A percentile compares a stretch with the other conserved stretches of the same genome.
phyloP scores from a whole-genome alignment of 2,797 vertebrate species.

The Synaphobranchus kaupii region DNA sequence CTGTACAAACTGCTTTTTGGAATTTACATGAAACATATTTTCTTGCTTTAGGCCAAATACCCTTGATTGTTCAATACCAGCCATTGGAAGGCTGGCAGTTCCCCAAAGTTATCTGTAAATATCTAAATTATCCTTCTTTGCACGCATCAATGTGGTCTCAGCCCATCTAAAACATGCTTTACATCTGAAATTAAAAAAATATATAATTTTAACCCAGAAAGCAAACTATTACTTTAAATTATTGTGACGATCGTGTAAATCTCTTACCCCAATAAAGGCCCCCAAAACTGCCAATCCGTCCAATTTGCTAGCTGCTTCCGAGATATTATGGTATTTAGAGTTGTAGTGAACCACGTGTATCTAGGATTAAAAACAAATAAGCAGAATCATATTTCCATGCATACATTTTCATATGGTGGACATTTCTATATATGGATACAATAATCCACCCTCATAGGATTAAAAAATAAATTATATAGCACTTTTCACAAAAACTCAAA shows the following conservation, averaged over 20 bases:
- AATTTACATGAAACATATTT: not conserved
- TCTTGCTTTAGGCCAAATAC: not conserved
- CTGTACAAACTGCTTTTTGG: not conserved
- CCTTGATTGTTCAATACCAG: not conserved
- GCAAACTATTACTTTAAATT: not conserved
- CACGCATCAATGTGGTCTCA: not conserved
- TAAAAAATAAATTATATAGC: no score
- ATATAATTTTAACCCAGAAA: not conserved
- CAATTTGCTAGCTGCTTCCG: conserved; percentile 60
- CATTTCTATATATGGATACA: not conserved
- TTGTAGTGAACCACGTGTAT: conserved; percentile 83
- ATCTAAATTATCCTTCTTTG: not conserved
- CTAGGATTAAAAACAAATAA: conserved; percentile 55
- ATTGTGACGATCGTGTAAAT: not conserved
- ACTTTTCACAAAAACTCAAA: no score
- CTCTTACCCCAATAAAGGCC: conserved; percentile 76
- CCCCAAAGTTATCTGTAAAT: not conserved
- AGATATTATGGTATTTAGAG: conserved; percentile 64
- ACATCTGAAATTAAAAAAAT: not conserved
- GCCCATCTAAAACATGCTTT: not conserved
- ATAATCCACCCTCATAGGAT: not conserved
- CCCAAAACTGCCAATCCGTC: conserved; percentile 81
- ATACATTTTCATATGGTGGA: not conserved
- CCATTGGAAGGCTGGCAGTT: not conserved
- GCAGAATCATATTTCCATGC: not conserved